Evolutionary conservation across 2,888 invertebrate species (phyloP), one percentile per base, ranked within the genome.

Genomic region (Agrilus cyanescens): DNA sequence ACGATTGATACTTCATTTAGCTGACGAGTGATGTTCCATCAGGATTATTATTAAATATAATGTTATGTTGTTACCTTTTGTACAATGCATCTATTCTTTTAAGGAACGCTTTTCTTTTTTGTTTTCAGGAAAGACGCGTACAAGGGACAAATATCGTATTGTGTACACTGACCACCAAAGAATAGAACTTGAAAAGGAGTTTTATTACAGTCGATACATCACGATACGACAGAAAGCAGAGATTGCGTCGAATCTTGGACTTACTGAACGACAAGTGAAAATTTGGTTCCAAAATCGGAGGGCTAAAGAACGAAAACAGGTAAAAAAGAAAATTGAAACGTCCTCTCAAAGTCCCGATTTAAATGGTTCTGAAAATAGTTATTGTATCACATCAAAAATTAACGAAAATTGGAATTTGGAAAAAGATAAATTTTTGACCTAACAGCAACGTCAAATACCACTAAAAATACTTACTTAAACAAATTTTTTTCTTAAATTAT

Each of bases 111-210:
- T 12, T 20, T 25, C 4, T 10, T 20, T 25, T 10, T 10, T 25
- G 25, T 50, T 47, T 47, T 1, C 76, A 96, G 95, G 94, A 41
- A 96, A 96, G 76, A 98, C 97, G 46, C 78, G 97, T 53, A 98
- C 98, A 51, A 94, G 94, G 72, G 97, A 98, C 73, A 98, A 97
- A 72, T 98, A 98, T 72, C 79, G 98, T 31, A 96, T 96, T 39
- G 98, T 98, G 38, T 98, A 98, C 73, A 90, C 88, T 35, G 97
- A 98, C 61, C 87, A 87, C 57, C 97, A 98, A 71, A 78, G 97
- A 12, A 72, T 97, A 45, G 64, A 65, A 49, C 51, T 67, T 8
- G 66, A 67, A 49, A 66, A 65, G 45, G 67, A 67, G 47, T 67
- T 66, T 49, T 65, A 66, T 67, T 91, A 85, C 68, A 89, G 84